These are phyloP conservation scores for Nasua narica DNA, from an alignment of 2,797 vertebrate species.

Conservation along the genomic window DNA sequence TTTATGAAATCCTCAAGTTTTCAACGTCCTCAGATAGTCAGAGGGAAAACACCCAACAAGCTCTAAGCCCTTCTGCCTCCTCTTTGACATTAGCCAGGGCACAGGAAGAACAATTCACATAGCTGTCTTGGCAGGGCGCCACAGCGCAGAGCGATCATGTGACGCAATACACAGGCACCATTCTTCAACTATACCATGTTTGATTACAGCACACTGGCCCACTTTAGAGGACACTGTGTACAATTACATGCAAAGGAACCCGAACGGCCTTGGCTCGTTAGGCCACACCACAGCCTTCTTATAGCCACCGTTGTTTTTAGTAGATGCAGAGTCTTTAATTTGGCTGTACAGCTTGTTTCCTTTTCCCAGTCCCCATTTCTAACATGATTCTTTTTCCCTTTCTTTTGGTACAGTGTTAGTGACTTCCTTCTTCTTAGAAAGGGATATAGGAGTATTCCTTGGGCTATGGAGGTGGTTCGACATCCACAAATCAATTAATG, in stretches of 20 bases:
- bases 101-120: background rate
- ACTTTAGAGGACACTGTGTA: conserved; percentile 1
- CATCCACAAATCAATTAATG: background rate
- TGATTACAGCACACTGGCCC: conserved; percentile 50
- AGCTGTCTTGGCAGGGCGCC: conserved; percentile 29
- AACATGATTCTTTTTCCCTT: background rate
- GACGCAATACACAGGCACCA: conserved; percentile 51
- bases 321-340: conserved; percentile 13
- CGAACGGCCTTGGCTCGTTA: background rate
- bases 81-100: conserved; percentile 12
- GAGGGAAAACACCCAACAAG: background rate
- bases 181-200: conserved; percentile 34
- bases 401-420: background rate
- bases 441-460: background rate
- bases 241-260: conserved; percentile 7
- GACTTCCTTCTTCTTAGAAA: background rate
- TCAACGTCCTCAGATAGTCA: background rate
- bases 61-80: background rate
- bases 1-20: background rate
- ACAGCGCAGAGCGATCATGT: background rate
- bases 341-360: background rate
- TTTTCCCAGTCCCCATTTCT: background rate
- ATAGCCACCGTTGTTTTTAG: background rate
- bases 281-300: background rate
- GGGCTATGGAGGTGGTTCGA: background rate